Conservation (phyloP, 2,113 vertebrate species). For the Stigmatopora argus region DNA sequence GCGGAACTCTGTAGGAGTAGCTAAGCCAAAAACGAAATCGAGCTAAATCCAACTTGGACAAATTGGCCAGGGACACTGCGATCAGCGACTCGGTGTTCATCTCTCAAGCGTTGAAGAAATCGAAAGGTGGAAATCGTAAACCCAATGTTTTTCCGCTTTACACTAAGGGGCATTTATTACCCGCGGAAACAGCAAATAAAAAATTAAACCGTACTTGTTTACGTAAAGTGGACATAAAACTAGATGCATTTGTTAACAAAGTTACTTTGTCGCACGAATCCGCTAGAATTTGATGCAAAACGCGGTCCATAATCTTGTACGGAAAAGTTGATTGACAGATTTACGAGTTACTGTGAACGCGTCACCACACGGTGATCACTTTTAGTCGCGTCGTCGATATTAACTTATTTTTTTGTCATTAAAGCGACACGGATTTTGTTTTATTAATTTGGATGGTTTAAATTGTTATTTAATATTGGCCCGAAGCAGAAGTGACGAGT, state of each 20-base stretch:
- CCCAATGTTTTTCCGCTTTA: background rate
- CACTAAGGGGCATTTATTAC: background rate
- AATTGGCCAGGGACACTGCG: constrained; percentile 3
- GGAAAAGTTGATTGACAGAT: background rate
- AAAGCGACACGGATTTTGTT: too few species aligned
- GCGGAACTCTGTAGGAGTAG: constrained; percentile 12
- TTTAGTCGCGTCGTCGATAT: too few species aligned
- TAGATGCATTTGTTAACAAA: background rate
- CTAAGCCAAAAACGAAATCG: constrained; percentile 18
- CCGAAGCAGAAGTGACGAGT: too few species aligned
- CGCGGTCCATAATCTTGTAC: background rate
- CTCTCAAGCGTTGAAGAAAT: background rate
- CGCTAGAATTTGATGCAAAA: background rate
- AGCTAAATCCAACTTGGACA: background rate
- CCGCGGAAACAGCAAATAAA: too few species aligned
- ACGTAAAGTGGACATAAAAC: too few species aligned
- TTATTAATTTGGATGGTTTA: too few species aligned
- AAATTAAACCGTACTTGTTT: too few species aligned
- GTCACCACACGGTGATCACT: too few species aligned
- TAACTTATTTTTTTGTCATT: too few species aligned
- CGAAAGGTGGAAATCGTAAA: too few species aligned
- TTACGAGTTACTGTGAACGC: background rate
- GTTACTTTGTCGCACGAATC: background rate
- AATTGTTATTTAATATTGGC: too few species aligned
- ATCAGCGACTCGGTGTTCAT: background rate